phyloP scores from a whole-genome alignment of 2,797 vertebrate species.

The Acipenser ruthenus region DNA sequence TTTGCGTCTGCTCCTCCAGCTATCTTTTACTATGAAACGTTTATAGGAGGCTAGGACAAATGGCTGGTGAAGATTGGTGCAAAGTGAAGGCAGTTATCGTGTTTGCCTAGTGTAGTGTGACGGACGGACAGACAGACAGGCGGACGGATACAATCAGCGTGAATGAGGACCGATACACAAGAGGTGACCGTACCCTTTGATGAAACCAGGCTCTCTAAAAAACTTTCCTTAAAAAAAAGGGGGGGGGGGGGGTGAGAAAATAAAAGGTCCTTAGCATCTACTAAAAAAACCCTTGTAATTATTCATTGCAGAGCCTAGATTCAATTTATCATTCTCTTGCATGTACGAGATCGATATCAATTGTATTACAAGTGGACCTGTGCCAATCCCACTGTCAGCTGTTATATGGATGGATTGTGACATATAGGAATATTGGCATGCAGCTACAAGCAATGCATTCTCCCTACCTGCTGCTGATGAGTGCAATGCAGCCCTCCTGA shows the following conservation, averaged over 20 bases:
- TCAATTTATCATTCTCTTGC: conserved; percentile 25
- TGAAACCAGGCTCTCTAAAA: conserved; percentile 27
- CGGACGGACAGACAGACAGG: no score
- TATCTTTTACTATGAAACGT: no score
- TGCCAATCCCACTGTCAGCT: conserved; percentile 46
- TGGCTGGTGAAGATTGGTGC: neutral
- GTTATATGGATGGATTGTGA: conserved; percentile 29
- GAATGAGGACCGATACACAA: conserved; percentile 18
- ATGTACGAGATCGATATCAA: conserved; percentile 46
- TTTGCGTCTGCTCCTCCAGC: no score
- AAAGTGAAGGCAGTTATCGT: no score
- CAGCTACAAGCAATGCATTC: neutral
- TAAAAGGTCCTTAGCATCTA: conserved; percentile 27
- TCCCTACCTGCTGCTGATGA: neutral
- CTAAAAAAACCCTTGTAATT: conserved; percentile 23
- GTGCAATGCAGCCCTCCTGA: no score
- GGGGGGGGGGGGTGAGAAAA: conserved; percentile 2
- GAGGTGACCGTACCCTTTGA: conserved; percentile 29
- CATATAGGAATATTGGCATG: conserved; percentile 29
- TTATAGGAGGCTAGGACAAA: neutral
- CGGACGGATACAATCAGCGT: conserved; percentile 23
- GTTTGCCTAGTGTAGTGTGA: no score
- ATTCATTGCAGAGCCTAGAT: conserved; percentile 29
- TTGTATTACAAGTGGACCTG: conserved; percentile 44
- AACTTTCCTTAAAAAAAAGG: conserved; percentile 23